Evolutionary conservation across 2,888 invertebrate genomes (phyloP).

Genomic region (Trissonchulus sp.): DNA sequence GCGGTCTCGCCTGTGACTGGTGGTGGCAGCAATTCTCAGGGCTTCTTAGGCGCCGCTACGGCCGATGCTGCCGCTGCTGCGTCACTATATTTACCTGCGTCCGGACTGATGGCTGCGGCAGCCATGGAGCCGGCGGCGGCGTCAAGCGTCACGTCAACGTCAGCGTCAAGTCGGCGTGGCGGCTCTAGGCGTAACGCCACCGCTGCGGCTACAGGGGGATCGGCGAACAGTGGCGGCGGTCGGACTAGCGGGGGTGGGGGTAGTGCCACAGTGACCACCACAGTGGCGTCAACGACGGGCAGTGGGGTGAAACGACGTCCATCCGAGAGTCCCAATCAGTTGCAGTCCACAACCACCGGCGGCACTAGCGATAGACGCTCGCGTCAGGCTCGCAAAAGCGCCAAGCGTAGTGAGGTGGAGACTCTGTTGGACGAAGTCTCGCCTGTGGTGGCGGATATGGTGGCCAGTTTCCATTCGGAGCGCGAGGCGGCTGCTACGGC

Average conservation of each 20-base stretch:
- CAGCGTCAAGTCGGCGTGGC: background rate
- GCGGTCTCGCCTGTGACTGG: background rate
- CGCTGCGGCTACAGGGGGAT: background rate
- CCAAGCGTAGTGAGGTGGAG: conserved; percentile 29
- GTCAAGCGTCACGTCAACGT: background rate
- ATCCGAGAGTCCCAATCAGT: background rate
- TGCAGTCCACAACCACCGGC: background rate
- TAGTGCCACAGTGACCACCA: too few species aligned
- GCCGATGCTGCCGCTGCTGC: background rate
- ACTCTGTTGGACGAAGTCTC: conserved; percentile 33
- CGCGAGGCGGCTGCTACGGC: conserved; percentile 40
- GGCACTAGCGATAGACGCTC: background rate
- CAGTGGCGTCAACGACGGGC: too few species aligned
- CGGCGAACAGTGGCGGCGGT: background rate
- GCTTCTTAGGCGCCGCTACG: background rate
- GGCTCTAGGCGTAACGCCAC: background rate
- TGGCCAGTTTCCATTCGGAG: conserved; percentile 44
- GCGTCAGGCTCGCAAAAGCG: conserved; percentile 30
- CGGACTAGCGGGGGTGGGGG: too few species aligned
- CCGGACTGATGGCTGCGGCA: too few species aligned
- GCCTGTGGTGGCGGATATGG: conserved; percentile 42
- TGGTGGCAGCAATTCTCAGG: background rate
- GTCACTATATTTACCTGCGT: too few species aligned
- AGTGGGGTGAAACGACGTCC: background rate
- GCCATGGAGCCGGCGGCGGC: background rate